These are phyloP conservation scores for Chiloscyllium plagiosum DNA, from an alignment of 2,113 vertebrate species.

Conservation along the genomic window DNA sequence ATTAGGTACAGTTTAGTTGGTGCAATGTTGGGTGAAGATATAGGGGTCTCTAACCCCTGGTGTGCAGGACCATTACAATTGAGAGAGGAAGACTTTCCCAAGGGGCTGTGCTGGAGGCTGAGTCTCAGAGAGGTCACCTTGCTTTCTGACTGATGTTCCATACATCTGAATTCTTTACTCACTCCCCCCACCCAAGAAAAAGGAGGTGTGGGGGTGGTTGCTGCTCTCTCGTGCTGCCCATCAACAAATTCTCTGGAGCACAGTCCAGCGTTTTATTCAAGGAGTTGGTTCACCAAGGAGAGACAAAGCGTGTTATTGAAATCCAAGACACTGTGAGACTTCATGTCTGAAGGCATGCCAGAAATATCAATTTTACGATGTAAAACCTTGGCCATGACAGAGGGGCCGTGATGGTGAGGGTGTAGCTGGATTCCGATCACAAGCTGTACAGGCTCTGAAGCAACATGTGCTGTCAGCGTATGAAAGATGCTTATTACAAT, in stretches of 20 bases:
- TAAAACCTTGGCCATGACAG: not conserved
- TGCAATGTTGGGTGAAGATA: not conserved
- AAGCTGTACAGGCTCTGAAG: not conserved
- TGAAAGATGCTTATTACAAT: constrained; percentile 27
- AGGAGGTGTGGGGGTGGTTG: too few species aligned
- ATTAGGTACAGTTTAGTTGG: not conserved
- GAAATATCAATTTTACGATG: not conserved
- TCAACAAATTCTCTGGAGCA: not conserved
- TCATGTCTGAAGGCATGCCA: not conserved
- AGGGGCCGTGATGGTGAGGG: not conserved
- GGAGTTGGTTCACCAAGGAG: not conserved
- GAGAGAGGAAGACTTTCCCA: not conserved
- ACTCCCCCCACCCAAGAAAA: not conserved
- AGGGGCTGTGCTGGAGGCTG: not conserved
- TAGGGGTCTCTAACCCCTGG: not conserved
- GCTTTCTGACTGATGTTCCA: not conserved
- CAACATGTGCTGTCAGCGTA: not conserved
- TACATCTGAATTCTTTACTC: not conserved
- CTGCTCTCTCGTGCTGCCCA: not conserved
- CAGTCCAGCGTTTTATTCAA: not conserved
- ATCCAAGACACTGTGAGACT: not conserved
- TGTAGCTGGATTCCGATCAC: not conserved
- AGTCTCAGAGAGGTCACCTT: not conserved
- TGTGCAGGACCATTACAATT: not conserved
- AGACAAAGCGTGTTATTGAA: not conserved